These are phyloP conservation scores for Brachypteracias leptosomus DNA, from an alignment of 2,113 vertebrate genomes.

Conservation along the genomic window DNA sequence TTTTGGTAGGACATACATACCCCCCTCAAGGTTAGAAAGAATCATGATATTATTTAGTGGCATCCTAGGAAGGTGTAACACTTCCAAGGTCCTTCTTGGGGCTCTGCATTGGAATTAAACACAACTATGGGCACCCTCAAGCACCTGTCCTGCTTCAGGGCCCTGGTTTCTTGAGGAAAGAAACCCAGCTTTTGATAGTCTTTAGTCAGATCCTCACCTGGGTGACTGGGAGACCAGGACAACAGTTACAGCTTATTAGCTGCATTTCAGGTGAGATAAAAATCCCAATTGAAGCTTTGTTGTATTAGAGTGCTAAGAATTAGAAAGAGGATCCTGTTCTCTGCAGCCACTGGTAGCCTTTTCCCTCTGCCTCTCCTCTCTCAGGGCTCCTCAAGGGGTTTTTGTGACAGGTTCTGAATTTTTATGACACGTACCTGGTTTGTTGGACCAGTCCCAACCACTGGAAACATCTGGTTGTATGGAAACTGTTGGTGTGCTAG, in stretches of 20 bases:
- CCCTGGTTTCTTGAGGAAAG: background rate
- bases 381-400: background rate
- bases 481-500: constrained; percentile 86
- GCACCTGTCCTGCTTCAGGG: background rate
- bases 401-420: background rate
- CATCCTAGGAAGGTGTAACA: background rate
- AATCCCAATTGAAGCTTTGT: background rate
- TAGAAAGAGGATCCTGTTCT: background rate
- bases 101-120: background rate
- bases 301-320: background rate
- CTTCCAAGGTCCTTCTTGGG: background rate
- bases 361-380: background rate
- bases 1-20: background rate
- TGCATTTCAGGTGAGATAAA: background rate
- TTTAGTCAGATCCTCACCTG: background rate
- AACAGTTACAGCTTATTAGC: background rate
- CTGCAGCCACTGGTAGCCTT: background rate
- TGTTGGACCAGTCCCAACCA: constrained; percentile 91
- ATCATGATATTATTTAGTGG: background rate
- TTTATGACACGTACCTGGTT: constrained; percentile 69
- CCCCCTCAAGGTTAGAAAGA: background rate
- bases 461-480: constrained; percentile 89
- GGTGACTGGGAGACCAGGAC: background rate
- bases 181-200: background rate
- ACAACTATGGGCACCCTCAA: background rate